phyloP scores from a whole-genome alignment of 2,888 invertebrate species.

The Limnephilus lunatus region DNA sequence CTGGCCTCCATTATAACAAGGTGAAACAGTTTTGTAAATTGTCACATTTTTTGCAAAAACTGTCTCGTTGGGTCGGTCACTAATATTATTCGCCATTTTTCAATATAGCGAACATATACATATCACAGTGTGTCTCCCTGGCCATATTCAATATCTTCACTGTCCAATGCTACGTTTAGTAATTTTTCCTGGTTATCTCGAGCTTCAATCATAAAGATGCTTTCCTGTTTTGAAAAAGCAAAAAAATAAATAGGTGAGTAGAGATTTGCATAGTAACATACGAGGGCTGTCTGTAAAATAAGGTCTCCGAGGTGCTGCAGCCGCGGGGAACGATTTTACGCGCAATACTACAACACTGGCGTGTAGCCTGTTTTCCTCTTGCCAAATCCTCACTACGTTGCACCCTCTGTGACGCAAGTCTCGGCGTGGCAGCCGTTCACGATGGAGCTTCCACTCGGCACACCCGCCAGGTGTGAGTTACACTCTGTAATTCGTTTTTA shows the following conservation, averaged over 20 bases:
- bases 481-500: too few relatives aligned
- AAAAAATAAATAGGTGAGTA: background rate
- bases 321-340: too few relatives aligned
- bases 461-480: too few relatives aligned
- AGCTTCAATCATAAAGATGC: constrained; percentile 88
- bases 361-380: too few relatives aligned
- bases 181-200: constrained; percentile 84
- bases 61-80: background rate
- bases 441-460: too few relatives aligned
- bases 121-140: constrained; percentile 17
- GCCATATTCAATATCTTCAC: background rate
- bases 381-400: too few relatives aligned
- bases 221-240: constrained; percentile 78
- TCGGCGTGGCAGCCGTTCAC: too few relatives aligned
- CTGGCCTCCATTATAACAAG: background rate
- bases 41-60: background rate
- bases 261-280: background rate
- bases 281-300: too few relatives aligned
- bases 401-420: too few relatives aligned
- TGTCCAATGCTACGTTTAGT: constrained; percentile 60
- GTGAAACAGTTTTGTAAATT: background rate
- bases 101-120: background rate
- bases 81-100: background rate
- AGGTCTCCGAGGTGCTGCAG: too few relatives aligned
- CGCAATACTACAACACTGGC: too few relatives aligned